Evolutionary conservation across 1,140 invertebrate species (phyloP).

Genomic region (Vollenhovia emeryi): DNA sequence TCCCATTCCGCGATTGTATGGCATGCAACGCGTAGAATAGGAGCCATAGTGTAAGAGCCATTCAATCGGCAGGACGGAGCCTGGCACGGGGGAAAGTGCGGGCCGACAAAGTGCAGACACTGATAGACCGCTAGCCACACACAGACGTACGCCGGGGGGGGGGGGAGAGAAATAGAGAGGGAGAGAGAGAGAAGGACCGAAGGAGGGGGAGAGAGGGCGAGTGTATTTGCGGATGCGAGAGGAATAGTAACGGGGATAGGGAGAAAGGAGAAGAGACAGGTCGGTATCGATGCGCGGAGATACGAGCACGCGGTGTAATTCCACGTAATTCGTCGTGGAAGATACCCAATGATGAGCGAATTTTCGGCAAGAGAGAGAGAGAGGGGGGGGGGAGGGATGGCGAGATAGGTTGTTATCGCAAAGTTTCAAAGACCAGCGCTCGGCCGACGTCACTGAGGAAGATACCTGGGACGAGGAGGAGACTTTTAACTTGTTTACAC

Average conservation of each 20-base stretch:
- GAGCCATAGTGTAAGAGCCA: conserved; percentile 6
- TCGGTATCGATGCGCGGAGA: conserved; percentile 44
- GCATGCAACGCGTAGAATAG: not conserved
- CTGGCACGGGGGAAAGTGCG: conserved; percentile 46
- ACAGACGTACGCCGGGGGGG: not conserved
- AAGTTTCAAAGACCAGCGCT: not conserved
- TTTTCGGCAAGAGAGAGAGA: conserved; percentile 21
- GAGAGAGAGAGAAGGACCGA: not conserved
- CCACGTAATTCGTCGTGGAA: conserved; percentile 35
- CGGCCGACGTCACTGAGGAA: not conserved
- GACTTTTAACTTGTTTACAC: conserved; percentile 59
- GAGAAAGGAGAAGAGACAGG: conserved; percentile 26
- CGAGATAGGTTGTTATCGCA: not conserved
- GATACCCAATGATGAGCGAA: conserved; percentile 24
- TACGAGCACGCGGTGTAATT: conserved; percentile 1
- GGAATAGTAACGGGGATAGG: not conserved
- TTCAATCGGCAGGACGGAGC: conserved; percentile 5
- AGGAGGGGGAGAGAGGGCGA: not conserved
- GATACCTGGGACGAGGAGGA: not conserved
- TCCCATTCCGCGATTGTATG: not conserved
- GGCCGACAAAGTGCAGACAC: conserved; percentile 34
- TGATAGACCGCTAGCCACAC: conserved; percentile 8
- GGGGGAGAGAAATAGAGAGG: not conserved
- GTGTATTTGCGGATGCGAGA: conserved; percentile 23
- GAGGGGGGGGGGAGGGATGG: not conserved